Evolutionary conservation across 2,113 vertebrate species (phyloP).

Genomic region (Mormyrus iriodes): DNA sequence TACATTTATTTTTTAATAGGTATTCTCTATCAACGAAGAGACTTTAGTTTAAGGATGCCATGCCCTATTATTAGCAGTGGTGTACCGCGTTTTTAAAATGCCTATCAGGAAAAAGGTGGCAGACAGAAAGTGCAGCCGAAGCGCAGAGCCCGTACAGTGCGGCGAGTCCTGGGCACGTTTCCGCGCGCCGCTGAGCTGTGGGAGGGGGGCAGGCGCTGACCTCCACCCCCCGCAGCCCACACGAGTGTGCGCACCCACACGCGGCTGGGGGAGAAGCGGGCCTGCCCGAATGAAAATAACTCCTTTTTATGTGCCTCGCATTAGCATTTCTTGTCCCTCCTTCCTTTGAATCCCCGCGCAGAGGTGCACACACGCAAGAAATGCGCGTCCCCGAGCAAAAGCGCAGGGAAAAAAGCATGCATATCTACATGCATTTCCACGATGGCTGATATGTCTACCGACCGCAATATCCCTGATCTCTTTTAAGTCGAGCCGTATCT

Average conservation of each 20-base stretch:
- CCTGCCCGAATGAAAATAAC: conserved; percentile 8
- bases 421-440: background rate
- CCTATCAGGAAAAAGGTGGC: background rate
- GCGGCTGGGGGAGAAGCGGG: background rate
- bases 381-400: background rate
- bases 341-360: background rate
- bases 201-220: background rate
- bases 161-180: background rate
- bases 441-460: background rate
- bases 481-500: background rate
- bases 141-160: background rate
- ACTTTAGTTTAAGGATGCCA: background rate
- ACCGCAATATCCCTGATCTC: no score
- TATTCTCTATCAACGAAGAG: background rate
- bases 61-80: background rate
- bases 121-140: background rate
- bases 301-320: background rate
- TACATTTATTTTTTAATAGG: background rate
- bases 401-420: background rate
- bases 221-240: background rate
- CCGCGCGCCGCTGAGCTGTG: background rate
- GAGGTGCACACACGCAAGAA: background rate
- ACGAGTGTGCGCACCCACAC: background rate
- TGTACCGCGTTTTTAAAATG: background rate
- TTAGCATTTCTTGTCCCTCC: background rate